Evolutionary conservation across 2,797 vertebrate genomes (phyloP), one percentile per base, ranked within the genome.

Genomic region (Ciconia nigra): DNA sequence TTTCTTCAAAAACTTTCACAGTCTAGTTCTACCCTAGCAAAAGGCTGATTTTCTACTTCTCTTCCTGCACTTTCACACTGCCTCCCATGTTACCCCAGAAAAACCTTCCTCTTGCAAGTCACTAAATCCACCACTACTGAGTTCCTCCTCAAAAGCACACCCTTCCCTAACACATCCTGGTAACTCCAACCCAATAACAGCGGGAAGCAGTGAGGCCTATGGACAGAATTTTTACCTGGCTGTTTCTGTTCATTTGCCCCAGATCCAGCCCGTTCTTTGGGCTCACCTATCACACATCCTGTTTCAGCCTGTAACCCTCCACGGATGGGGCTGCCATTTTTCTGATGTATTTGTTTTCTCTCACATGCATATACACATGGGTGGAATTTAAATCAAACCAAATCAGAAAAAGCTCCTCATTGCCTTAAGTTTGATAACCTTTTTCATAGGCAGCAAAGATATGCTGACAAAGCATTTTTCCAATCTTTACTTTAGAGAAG

Each of bases 141-240:
- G 22, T 8, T 77, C 17, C 35, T 47, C 52, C 54, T 57, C 9
- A 57, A 63, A 71, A 74, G 11, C 7, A 29, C 6, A 5, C 5
- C 0, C 0, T 59, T 90, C 37, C 18, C 31, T 33, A 61, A 22
- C 0, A 0, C 18, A 17, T 10, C 33, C 54, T 46, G 18, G 4
- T n/a, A 65, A 49, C 31, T 89, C 26, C 20, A 49, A 15, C 12
- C 6, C 41, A 58, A 0, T 33, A 59, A 57, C 11, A 71, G 37
- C 78, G 12, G 9, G 21, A 81, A 71, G 12, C 14, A 18, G 13
- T 24, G 39, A 84, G 24, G n/a, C 15, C 10, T 63, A 17, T 4
- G 10, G 10, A 35, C 21, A 51, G 3, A 44, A 8, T 33, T 31
- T 76, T 83, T 16, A 42, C 28, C 9, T 9, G 3, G 2, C 12